Conservation (phyloP, 2,888 invertebrate genomes). For the Coelopa pilipes region DNA sequence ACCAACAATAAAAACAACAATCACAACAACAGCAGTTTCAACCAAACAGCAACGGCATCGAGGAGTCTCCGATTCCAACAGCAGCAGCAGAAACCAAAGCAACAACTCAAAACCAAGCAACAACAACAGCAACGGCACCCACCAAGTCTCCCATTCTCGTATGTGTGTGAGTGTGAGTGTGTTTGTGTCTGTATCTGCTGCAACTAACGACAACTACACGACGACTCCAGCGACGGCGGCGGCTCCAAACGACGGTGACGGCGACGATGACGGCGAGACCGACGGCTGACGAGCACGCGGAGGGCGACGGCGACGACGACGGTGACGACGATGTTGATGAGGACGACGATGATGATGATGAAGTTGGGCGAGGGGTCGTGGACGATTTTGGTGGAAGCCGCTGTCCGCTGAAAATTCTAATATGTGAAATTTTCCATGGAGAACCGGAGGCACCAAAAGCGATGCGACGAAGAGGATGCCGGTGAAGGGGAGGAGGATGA, state of each 20-base stretch:
- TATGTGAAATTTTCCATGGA: constrained; percentile 60
- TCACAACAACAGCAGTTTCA: no score
- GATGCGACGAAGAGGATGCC: constrained; percentile 18
- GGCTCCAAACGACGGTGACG: constrained; percentile 31
- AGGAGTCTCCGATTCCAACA: no score
- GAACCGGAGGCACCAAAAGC: constrained; percentile 52
- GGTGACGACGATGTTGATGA: constrained; percentile 36
- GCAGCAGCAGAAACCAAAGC: background rate
- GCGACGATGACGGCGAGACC: constrained; percentile 37
- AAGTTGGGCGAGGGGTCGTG: no score
- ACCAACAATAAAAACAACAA: no score
- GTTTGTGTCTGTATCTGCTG: constrained; percentile 33
- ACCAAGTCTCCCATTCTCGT: constrained; percentile 24
- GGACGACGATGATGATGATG: constrained; percentile 28
- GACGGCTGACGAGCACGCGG: constrained; percentile 36
- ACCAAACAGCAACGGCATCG: no score
- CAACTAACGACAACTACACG: constrained; percentile 46
- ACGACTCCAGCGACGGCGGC: constrained; percentile 38
- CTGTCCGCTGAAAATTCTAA: constrained; percentile 56
- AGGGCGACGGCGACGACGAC: constrained; percentile 43
- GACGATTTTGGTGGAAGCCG: constrained; percentile 12
- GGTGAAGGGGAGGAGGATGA: background rate
- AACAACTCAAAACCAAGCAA: background rate
- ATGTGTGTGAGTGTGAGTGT: no score
- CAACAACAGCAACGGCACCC: constrained; percentile 26